Evolutionary conservation across 2,797 vertebrate genomes (phyloP), one percentile per base, ranked within the genome.

Genomic region (Helicolenus hilgendorfi): DNA sequence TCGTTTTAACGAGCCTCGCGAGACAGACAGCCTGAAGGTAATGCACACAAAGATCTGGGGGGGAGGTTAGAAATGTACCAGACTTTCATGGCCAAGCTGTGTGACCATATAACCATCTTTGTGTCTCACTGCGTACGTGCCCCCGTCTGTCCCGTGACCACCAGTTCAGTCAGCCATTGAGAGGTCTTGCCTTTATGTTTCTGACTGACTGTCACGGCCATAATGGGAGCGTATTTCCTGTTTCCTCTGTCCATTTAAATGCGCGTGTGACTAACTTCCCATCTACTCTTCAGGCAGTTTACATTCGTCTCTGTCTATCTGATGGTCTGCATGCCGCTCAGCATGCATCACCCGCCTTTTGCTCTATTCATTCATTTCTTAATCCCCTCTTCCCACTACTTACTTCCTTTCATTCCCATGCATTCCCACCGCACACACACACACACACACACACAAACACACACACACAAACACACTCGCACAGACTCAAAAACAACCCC

Each of bases 1-100:
- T 71, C 4, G 4, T 82, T 85, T 78, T 91, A 89, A 92, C 62
- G 33, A 83, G 87, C 71, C 87, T 92, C 91, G 15, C 55, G 86
- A 86, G 85, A 90, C 68, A 20, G 22, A 71, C 38, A 45, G 89
- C 78, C 84, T 77, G 65, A 67, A 87, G 83, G 79, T 73, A 68
- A 73, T 1, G 27, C 15, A 73, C 33, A 10, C 20, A 4, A 72
- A 74, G 67, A n/a, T 65, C 67, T 60, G 3, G 1, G 10, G 72
- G 72, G 35, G n/a, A 55, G 63, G 82, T 74, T 68, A 20, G 29
- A 77, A 70, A 71, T 31, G 24, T 55, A 26, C 5, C 2, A 38
- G 29, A 64, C 60, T 72, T 80, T 71, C 69, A 81, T 73, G 70
- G 83, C 38, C 45, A 55, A 72, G 59, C 85, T 77, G 68, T 77